Conservation (phyloP, 2,113 vertebrate genomes). For the Cheirogaleus medius region DNA sequence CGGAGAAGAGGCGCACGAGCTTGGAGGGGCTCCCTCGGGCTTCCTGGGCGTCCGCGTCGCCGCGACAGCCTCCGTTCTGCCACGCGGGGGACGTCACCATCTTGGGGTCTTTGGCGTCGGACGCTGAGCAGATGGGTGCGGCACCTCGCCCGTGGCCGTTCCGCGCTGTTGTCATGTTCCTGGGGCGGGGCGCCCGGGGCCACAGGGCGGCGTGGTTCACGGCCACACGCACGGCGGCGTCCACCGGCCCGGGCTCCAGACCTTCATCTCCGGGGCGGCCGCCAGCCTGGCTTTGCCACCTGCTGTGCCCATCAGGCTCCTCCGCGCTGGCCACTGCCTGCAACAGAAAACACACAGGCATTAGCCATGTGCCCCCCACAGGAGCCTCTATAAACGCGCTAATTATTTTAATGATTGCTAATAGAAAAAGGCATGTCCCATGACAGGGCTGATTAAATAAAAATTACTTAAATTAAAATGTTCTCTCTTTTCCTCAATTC, state of each 20-base stretch:
- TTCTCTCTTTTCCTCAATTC: background rate
- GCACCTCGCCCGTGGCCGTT: constrained; percentile 80
- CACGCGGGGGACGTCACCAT: constrained; percentile 81
- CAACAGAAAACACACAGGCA: constrained; percentile 49
- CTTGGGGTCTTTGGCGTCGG: constrained; percentile 82
- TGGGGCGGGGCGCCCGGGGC: constrained; percentile 73
- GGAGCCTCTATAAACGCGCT: background rate
- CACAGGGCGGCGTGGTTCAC: constrained; percentile 74
- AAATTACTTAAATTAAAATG: background rate
- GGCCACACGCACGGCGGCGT: constrained; percentile 69
- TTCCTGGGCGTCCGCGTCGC: constrained; percentile 82
- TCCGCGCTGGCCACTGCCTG: background rate
- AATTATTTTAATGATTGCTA: background rate
- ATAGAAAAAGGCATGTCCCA: background rate
- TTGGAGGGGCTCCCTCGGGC: constrained; percentile 88
- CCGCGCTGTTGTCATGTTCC: constrained; percentile 83
- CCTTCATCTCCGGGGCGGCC: background rate
- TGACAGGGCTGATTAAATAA: background rate
- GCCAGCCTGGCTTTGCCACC: background rate
- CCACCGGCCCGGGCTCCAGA: background rate
- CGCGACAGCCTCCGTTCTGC: constrained; percentile 76
- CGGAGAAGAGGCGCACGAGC: constrained; percentile 91
- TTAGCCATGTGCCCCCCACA: constrained; percentile 25
- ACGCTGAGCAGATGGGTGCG: constrained; percentile 70
- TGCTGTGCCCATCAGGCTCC: background rate